phyloP scores from a whole-genome alignment of 2,888 invertebrate species.

The Chydorus sphaericus region DNA sequence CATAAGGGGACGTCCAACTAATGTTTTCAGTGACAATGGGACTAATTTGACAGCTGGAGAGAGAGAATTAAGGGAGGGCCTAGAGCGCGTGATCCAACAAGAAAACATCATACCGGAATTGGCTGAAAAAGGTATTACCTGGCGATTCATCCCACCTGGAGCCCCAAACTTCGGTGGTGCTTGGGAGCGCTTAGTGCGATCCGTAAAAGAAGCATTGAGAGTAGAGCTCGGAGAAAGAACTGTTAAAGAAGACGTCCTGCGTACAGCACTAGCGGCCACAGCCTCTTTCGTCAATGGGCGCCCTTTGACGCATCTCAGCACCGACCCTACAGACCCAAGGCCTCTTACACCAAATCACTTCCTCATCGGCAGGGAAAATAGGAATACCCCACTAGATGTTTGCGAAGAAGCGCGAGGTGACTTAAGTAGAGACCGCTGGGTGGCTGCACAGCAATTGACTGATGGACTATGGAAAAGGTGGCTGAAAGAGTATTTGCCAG shows the following conservation, averaged over 20 bases:
- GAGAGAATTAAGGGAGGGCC: constrained; percentile 9
- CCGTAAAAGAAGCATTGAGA: constrained; percentile 15
- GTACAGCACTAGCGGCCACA: constrained; percentile 14
- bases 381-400: too few relatives aligned
- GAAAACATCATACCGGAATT: background rate
- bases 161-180: constrained; percentile 19
- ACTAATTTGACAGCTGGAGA: constrained; percentile 19
- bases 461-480: too few relatives aligned
- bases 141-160: constrained; percentile 18
- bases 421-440: too few relatives aligned
- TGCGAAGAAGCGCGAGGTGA: too few relatives aligned
- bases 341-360: constrained; percentile 10
- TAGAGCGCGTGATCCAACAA: background rate
- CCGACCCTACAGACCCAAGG: background rate
- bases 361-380: too few relatives aligned
- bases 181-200: constrained; percentile 19
- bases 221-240: constrained; percentile 10
- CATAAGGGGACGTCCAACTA: constrained; percentile 13
- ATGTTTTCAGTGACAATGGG: constrained; percentile 19
- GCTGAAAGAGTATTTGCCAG: too few relatives aligned
- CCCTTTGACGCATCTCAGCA: constrained; percentile 6
- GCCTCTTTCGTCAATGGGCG: background rate
- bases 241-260: constrained; percentile 16
- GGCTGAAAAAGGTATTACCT: background rate
- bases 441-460: too few relatives aligned